These are phyloP conservation scores for Labrus mixtus DNA, from an alignment of 2,113 vertebrate genomes.

Conservation along the genomic window DNA sequence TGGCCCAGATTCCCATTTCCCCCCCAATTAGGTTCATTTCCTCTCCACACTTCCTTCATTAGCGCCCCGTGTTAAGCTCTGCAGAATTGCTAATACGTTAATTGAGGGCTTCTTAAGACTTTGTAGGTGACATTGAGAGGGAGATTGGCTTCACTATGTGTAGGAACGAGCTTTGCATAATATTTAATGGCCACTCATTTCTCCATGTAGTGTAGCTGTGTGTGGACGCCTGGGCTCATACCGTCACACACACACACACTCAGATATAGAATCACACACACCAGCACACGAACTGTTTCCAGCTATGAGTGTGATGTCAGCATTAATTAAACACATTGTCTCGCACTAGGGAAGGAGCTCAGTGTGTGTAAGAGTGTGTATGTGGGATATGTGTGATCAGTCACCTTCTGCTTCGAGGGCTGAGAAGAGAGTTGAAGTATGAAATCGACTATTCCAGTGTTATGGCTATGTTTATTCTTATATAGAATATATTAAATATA, in stretches of 20 bases:
- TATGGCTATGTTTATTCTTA: background rate
- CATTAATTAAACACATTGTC: constrained; percentile 73
- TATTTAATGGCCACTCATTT: constrained; percentile 66
- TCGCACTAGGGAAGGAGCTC: constrained; percentile 26
- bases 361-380: constrained; percentile 18
- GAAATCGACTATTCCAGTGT: constrained; percentile 38
- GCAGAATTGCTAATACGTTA: constrained; percentile 73
- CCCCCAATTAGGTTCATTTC: constrained; percentile 53
- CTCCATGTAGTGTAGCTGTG: constrained; percentile 36
- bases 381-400: constrained; percentile 23
- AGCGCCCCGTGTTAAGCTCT: constrained; percentile 64
- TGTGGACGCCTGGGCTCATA: constrained; percentile 23
- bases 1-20: constrained; percentile 56
- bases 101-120: constrained; percentile 77
- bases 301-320: constrained; percentile 60
- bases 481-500: too few relatives aligned
- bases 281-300: constrained; percentile 14
- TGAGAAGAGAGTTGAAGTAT: constrained; percentile 17
- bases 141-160: constrained; percentile 66
- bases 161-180: constrained; percentile 75
- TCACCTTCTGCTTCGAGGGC: constrained; percentile 32
- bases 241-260: constrained; percentile 9
- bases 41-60: constrained; percentile 64
- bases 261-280: constrained; percentile 21
- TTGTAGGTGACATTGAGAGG: constrained; percentile 79